Evolutionary conservation across 2,113 vertebrate genomes (phyloP).

Genomic region (Sturnira hondurensis): DNA sequence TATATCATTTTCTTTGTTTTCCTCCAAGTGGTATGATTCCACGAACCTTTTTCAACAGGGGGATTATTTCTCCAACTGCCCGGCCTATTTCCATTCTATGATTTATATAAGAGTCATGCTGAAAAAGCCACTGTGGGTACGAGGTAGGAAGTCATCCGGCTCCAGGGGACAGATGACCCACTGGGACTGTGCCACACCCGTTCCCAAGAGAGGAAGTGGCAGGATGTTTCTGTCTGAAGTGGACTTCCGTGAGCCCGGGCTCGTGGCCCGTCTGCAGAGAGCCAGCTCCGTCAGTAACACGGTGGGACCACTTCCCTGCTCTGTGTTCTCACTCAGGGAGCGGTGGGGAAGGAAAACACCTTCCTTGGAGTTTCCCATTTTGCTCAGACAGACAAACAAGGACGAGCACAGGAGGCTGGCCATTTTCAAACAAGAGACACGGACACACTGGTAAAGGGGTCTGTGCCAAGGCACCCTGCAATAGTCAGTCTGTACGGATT

Average conservation of each 20-base stretch:
- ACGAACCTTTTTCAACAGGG: neutral
- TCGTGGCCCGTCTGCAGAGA: constrained; percentile 51
- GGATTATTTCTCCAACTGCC: neutral
- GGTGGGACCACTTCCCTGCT: neutral
- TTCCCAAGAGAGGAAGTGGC: constrained; percentile 57
- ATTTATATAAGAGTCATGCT: constrained; percentile 55
- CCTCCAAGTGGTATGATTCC: neutral
- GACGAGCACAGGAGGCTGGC: constrained; percentile 36
- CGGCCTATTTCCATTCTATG: neutral
- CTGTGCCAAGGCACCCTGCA: fast-evolving
- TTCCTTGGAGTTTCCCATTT: constrained; percentile 48
- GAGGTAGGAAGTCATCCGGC: constrained; percentile 55
- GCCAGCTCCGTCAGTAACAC: constrained; percentile 9
- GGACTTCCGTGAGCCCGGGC: constrained; percentile 53
- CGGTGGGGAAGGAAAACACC: neutral
- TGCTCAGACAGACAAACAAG: constrained; percentile 21
- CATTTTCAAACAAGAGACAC: neutral
- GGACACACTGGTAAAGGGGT: fast-evolving
- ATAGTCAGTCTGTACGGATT: neutral
- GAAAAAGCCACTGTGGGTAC: constrained; percentile 18
- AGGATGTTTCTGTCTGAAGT: constrained; percentile 59
- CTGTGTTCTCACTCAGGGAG: neutral
- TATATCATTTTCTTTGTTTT: neutral
- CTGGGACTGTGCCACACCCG: constrained; percentile 55
- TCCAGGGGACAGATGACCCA: constrained; percentile 64